phyloP scores from a whole-genome alignment of 2,888 invertebrate genomes.

The Rhagium mordax region DNA sequence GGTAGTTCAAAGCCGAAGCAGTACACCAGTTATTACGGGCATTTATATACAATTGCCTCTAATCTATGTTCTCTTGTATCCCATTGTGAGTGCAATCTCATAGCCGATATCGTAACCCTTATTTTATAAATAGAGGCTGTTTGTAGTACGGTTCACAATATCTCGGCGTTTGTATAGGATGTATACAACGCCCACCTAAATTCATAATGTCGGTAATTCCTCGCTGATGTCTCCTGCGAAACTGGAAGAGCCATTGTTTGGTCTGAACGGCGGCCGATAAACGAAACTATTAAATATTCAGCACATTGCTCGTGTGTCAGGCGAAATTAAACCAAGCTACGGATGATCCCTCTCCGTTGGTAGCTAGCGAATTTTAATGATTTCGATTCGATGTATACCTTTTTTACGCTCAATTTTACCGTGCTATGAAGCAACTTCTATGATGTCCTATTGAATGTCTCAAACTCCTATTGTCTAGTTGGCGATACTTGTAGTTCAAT shows the following conservation, averaged over 20 bases:
- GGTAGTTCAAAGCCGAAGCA: background rate
- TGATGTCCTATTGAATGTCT: background rate
- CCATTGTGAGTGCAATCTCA: conserved; percentile 23
- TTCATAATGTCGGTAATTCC: background rate
- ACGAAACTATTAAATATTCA: background rate
- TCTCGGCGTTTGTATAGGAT: background rate
- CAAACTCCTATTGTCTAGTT: background rate
- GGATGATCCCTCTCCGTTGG: too few relatives aligned
- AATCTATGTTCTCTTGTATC: background rate
- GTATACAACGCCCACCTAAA: background rate
- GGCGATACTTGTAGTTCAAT: background rate
- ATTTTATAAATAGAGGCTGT: conserved; percentile 8
- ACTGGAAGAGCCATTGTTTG: background rate
- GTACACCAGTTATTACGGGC: conserved; percentile 1
- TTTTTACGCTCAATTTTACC: background rate
- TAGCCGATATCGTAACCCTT: conserved; percentile 10
- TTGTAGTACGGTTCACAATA: background rate
- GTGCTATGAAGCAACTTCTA: background rate
- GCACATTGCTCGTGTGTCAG: too few relatives aligned
- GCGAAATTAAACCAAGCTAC: too few relatives aligned
- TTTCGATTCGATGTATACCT: too few relatives aligned
- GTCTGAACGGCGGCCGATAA: background rate
- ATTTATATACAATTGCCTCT: conserved; percentile 13
- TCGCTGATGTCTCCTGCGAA: background rate
- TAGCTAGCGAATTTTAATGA: too few relatives aligned